A percentile compares a stretch with the other conserved stretches of the same genome.
Evolutionary conservation across 2,888 invertebrate genomes (phyloP).

Genomic region (Drosophila neotestacea): DNA sequence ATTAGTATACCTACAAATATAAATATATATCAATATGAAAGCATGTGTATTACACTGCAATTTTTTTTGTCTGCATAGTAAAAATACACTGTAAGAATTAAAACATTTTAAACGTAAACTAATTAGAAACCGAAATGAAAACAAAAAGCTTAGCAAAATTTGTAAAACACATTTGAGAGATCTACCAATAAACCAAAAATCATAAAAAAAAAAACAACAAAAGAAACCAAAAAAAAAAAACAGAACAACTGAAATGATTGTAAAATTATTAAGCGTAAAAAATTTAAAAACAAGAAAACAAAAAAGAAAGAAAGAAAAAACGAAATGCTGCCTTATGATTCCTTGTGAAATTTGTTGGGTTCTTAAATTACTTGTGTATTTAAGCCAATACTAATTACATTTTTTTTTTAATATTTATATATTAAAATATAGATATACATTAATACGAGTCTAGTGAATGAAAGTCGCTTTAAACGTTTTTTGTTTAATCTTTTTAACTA

Average conservation of each 20-base stretch:
- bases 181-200: constrained; percentile 46
- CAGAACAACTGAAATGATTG: constrained; percentile 17
- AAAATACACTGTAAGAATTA: constrained; percentile 48
- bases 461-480: constrained; percentile 61
- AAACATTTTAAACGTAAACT: constrained; percentile 48
- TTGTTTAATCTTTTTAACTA: constrained; percentile 48
- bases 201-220: constrained; percentile 10
- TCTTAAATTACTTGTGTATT: constrained; percentile 57
- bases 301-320: constrained; percentile 40
- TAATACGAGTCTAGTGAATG: constrained; percentile 39
- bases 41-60: constrained; percentile 54
- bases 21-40: constrained; percentile 24
- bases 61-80: constrained; percentile 64
- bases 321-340: constrained; percentile 83
- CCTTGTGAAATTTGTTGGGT: constrained; percentile 81
- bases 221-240: constrained; percentile 36
- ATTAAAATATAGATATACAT: constrained; percentile 34
- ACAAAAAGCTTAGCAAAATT: constrained; percentile 59
- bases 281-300: constrained; percentile 13
- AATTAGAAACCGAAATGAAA: constrained; percentile 40
- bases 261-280: constrained; percentile 44
- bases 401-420: constrained; percentile 38
- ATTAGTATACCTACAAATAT: constrained; percentile 9
- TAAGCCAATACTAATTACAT: constrained; percentile 57
- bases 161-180: constrained; percentile 61